Evolutionary conservation across 2,797 vertebrate genomes (phyloP).

Genomic region (Neostethus bicornis): DNA sequence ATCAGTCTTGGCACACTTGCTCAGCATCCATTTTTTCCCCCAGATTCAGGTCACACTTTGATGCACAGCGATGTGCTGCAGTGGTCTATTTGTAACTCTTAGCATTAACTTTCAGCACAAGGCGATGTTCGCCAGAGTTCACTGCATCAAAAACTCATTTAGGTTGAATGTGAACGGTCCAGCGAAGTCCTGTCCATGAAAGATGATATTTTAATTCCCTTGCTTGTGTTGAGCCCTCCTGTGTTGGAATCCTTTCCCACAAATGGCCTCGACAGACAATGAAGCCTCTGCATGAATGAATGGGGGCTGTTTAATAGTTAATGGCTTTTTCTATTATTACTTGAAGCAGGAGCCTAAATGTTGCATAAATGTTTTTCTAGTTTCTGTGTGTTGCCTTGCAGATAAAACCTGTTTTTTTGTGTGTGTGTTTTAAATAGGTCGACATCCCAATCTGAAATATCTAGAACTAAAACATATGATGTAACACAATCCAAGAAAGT

Average conservation of each 20-base stretch:
- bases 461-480: no score
- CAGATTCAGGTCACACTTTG: constrained; percentile 59
- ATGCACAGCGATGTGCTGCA: constrained; percentile 65
- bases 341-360: constrained; percentile 28
- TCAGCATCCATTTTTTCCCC: constrained; percentile 32
- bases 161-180: constrained; percentile 26
- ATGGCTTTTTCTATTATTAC: constrained; percentile 52
- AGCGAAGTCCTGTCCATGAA: constrained; percentile 42
- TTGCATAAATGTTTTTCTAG: constrained; percentile 1
- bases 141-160: constrained; percentile 40
- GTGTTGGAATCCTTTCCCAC: constrained; percentile 31
- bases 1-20: constrained; percentile 20
- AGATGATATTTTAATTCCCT: constrained; percentile 64
- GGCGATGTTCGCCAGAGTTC: constrained; percentile 40
- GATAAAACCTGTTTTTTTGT: constrained; percentile 7
- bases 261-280: constrained; percentile 57
- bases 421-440: constrained; percentile 6
- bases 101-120: constrained; percentile 52
- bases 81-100: constrained; percentile 52
- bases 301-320: constrained; percentile 68
- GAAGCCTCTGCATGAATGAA: constrained; percentile 42
- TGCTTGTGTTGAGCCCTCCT: constrained; percentile 31
- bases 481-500: no score
- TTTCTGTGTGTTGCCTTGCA: neutral
- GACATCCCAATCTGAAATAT: constrained; percentile 29